These are phyloP conservation scores for Cataglyphis altisquamis DNA, from an alignment of 2,888 invertebrate genomes.

Conservation along the genomic window DNA sequence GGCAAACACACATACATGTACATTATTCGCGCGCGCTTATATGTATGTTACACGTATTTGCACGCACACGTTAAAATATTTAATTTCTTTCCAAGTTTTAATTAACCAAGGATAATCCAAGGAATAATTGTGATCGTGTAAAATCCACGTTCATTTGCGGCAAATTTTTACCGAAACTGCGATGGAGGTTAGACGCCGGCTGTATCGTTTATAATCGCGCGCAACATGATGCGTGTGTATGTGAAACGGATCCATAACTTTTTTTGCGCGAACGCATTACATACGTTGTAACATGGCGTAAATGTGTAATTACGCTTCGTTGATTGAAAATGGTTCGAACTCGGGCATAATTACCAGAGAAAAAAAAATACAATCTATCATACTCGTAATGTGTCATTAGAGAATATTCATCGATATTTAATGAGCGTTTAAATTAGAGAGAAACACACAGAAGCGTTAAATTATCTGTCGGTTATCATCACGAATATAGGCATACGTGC, in stretches of 20 bases:
- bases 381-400: background rate
- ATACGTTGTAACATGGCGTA: conserved; percentile 48
- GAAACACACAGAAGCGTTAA: background rate
- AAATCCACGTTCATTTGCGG: conserved; percentile 1
- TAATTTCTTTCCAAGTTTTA: background rate
- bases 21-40: background rate
- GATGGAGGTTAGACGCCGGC: conserved; percentile 45
- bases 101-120: background rate
- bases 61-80: background rate
- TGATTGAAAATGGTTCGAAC: conserved; percentile 18
- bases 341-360: background rate
- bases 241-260: conserved; percentile 51
- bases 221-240: background rate
- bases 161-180: background rate
- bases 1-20: background rate
- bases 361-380: background rate
- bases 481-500: background rate
- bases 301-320: conserved; percentile 38
- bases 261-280: conserved; percentile 34
- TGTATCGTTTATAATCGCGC: background rate
- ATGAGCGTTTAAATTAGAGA: background rate
- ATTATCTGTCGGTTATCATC: conserved; percentile 4
- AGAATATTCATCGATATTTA: background rate
- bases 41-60: background rate
- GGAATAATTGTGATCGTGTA: background rate